Base-by-base conservation (phyloP, 1,140 invertebrate genomes). In the Ylistrum balloti region DNA sequence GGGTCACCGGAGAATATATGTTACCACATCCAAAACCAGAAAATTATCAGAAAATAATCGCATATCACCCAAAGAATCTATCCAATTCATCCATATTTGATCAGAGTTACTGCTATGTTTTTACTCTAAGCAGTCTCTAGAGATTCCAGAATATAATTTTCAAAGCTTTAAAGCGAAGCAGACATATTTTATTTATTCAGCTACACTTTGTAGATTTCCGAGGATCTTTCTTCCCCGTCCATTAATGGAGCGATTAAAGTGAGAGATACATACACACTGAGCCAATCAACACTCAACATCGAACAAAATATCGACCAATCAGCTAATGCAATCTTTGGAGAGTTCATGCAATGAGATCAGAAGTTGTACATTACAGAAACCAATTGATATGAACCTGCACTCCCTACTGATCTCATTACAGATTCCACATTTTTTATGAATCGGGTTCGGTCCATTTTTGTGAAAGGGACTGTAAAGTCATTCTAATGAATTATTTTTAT, bases 51-150 rank as follows among this genome's bases (percentile, higher is more conserved):
- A 74, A 74, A 74, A 74, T 74, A 74, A 74, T 74, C 56, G 56
- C 56, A 74, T 74, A 74, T 74, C 56, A 74, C 56, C 56, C 56
- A 74, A 74, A 74, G 56, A 74, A 74, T 74, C 56, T 74, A 74
- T 74, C 22, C 56, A 74, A 74, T 74, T 74, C 56, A 74, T 74
- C 56, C 56, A 74, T 74, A 74, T 74, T 74, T 74, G 56, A 74
- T 74, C 56, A 28, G n/a, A 74, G 56, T 74, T 74, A 74, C 56
- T 74, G 56, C 56, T 74, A 74, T n/a, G 22, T n/a, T 74, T 74
- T 74, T 74, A 74, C 56, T 74, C 56, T 74, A 74, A 74, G 56
- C 56, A 74, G 56, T 74, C 56, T 74, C 56, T 11, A 28, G 56
- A 28, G 56, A 74, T 28, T 74, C 13, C 0, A 74, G 56, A 74